Evolutionary conservation across 2,888 invertebrate species (phyloP).

Genomic region (Allolobophora icterica): DNA sequence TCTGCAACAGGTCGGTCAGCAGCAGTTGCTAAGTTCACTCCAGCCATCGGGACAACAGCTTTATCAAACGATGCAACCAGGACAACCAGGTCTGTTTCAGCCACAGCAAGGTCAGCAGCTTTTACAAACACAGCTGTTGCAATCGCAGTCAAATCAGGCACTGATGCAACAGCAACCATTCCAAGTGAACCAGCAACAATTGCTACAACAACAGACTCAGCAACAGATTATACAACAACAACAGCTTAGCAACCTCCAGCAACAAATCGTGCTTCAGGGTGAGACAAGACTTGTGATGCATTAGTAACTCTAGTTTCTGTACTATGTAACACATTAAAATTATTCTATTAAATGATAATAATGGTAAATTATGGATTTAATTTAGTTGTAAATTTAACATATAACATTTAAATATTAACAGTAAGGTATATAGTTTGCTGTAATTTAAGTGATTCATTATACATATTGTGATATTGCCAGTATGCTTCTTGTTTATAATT

Average conservation of each 20-base stretch:
- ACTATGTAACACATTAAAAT: no score
- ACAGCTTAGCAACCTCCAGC: background rate
- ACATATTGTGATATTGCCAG: no score
- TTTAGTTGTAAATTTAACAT: no score
- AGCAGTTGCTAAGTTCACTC: background rate
- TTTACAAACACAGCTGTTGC: background rate
- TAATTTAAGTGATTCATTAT: no score
- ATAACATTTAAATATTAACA: no score
- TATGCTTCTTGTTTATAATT: no score
- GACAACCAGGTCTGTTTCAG: conserved; percentile 9
- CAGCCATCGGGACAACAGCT: conserved; percentile 13
- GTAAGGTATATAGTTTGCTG: no score
- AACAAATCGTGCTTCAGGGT: conserved; percentile 20
- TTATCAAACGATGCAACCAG: background rate
- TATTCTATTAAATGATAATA: no score
- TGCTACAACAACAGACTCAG: conserved; percentile 21
- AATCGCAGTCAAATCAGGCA: background rate
- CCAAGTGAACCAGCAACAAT: conserved; percentile 12
- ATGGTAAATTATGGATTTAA: no score
- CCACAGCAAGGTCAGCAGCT: background rate
- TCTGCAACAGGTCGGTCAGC: background rate
- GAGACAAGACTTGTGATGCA: background rate
- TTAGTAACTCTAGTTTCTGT: no score
- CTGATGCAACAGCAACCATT: background rate
- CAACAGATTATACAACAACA: background rate